phyloP scores from a whole-genome alignment of 2,888 invertebrate genomes.

The Priocnemis perturbator region DNA sequence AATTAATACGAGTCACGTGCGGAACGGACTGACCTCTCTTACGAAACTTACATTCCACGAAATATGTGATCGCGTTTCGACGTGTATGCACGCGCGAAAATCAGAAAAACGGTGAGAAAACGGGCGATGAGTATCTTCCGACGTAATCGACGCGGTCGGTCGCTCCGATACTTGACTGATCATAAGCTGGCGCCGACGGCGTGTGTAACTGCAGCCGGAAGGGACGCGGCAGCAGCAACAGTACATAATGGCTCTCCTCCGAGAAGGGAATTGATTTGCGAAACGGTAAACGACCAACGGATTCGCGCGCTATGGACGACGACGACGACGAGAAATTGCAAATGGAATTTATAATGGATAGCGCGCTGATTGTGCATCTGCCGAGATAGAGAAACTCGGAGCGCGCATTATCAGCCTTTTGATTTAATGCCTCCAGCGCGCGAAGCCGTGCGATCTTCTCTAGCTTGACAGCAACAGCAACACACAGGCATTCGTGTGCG shows the following conservation, averaged over 20 bases:
- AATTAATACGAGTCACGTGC: too few species aligned
- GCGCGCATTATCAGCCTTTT: slow-evolving; percentile 24
- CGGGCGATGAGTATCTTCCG: not conserved
- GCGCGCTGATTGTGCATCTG: slow-evolving; percentile 18
- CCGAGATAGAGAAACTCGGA: slow-evolving; percentile 21
- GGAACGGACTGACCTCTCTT: too few species aligned
- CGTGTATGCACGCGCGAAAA: too few species aligned
- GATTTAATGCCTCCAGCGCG: slow-evolving; percentile 17
- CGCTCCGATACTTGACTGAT: not conserved
- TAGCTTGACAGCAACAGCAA: not conserved
- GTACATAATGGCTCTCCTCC: too few species aligned
- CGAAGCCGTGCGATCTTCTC: not conserved
- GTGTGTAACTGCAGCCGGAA: not conserved
- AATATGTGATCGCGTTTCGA: too few species aligned
- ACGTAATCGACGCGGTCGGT: not conserved
- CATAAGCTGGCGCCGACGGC: not conserved
- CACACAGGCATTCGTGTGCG: not conserved
- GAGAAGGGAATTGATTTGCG: slow-evolving; percentile 8
- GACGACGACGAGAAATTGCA: slow-evolving; percentile 18
- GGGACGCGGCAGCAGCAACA: not conserved
- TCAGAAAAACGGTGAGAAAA: too few species aligned
- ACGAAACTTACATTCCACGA: too few species aligned
- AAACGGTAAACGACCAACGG: slow-evolving; percentile 13
- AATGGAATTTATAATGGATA: slow-evolving; percentile 29
- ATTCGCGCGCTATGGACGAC: slow-evolving; percentile 5